A percentile compares a stretch with the other conserved stretches of the same genome.
These are phyloP conservation scores for Peromyscus eremicus DNA, from an alignment of 2,797 vertebrate genomes.

Conservation along the genomic window DNA sequence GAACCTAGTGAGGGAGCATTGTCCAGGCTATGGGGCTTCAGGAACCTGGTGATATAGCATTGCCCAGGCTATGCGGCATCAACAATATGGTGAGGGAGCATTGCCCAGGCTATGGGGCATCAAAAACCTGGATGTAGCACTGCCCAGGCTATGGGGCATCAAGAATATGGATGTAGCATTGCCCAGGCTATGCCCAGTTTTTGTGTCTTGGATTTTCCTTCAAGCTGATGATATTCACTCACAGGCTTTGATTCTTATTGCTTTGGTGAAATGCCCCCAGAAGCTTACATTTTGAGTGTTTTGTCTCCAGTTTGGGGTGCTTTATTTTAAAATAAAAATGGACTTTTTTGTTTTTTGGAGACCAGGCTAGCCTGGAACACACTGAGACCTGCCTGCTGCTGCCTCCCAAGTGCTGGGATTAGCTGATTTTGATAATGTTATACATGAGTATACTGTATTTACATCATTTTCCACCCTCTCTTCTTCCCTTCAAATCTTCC, in stretches of 20 bases:
- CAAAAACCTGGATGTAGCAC: too few relatives aligned
- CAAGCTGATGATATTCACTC: not conserved
- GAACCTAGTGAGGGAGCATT: too few relatives aligned
- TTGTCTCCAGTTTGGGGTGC: not conserved
- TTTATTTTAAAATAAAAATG: not conserved
- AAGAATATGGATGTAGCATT: too few relatives aligned
- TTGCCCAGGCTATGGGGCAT: too few relatives aligned
- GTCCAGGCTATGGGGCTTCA: too few relatives aligned
- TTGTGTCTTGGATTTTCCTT: not conserved
- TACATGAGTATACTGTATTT: not conserved
- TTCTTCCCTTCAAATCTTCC: not conserved
- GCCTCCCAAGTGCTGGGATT: not conserved
- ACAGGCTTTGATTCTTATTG: not conserved
- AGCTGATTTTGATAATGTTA: not conserved
- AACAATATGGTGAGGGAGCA: too few relatives aligned
- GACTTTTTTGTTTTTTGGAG: not conserved
- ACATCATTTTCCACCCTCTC: not conserved
- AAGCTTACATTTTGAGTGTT: not conserved
- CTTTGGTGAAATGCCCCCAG: not conserved
- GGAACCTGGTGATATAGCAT: too few relatives aligned
- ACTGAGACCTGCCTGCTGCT: not conserved
- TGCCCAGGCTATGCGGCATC: too few relatives aligned
- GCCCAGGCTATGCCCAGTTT: too few relatives aligned
- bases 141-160: too few relatives aligned
- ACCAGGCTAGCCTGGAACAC: too few relatives aligned